Evolutionary conservation across 2,797 vertebrate species (phyloP).

Genomic region (Okamejei kenojei): DNA sequence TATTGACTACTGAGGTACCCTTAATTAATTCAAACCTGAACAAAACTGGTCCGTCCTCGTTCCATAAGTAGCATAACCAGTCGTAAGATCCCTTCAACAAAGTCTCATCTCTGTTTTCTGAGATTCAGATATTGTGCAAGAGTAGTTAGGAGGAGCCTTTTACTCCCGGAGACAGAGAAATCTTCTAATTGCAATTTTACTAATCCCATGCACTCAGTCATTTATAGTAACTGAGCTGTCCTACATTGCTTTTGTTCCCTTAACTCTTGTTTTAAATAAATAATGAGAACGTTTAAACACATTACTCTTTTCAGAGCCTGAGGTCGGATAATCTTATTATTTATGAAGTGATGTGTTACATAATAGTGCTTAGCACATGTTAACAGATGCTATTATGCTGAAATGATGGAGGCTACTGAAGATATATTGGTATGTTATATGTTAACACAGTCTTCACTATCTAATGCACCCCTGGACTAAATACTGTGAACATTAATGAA

Average conservation of each 20-base stretch:
- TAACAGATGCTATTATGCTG: conserved; percentile 99
- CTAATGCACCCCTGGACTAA: conserved; percentile 77
- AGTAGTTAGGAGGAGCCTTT: background rate
- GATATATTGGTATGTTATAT: conserved; percentile 92
- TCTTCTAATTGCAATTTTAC: conserved; percentile 18
- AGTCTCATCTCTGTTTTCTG: background rate
- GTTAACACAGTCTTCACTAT: conserved; percentile 75
- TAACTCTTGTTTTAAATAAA: conserved; percentile 98
- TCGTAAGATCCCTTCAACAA: conserved; percentile 13
- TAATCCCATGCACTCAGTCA: conserved; percentile 42
- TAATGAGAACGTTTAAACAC: conserved; percentile 99
- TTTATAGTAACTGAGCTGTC: conserved; percentile 81
- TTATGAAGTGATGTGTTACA: conserved; percentile 99
- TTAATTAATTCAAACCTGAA: conserved; percentile 99
- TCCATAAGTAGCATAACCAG: conserved; percentile 50
- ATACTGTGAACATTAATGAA: conserved; percentile 68
- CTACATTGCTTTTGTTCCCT: conserved; percentile 82
- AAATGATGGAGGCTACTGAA: conserved; percentile 78
- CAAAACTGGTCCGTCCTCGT: conserved; percentile 91
- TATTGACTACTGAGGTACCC: conserved; percentile 98
- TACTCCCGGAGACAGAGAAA: background rate
- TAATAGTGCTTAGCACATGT: conserved; percentile 99
- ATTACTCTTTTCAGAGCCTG: conserved; percentile 82
- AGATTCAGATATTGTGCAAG: background rate
- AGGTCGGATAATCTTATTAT: conserved; percentile 99